Evolutionary conservation across 2,888 invertebrate genomes (phyloP), one percentile per base, ranked within the genome.

Genomic region (Falcaria lacertinaria): DNA sequence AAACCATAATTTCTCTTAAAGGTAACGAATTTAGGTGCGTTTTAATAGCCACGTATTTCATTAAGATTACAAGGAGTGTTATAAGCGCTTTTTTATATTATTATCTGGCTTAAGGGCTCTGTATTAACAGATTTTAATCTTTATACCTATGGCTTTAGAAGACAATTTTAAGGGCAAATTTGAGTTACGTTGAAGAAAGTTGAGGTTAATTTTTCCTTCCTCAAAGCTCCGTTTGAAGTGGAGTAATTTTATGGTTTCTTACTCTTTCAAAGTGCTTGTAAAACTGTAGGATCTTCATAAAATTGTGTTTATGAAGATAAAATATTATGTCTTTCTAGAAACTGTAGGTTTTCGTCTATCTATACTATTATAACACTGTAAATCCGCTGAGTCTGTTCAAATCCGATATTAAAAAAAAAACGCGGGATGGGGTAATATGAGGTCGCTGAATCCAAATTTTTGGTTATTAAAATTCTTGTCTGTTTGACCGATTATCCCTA

Each of bases 91-190:
- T 57, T 52, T 45, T 50, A 17, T 17, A 52, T 53, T 52, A 57
- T 52, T 45, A 52, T 52, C 47, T 48, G 47, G 43, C 47, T 53
- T 45, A 54, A 35, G 41, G 40, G 45, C 22, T 43, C 41, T n/a
- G 53, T 56, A 67, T 67, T 69, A 67, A 55, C 61, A 57, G 69
- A 65, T 69, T 63, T 56, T 63, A 62, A 70, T 68, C 71, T 64
- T 54, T 62, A 64, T 62, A 11, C 11, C 28, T 28, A 60, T 59
- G 49, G 54, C 57, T 59, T 57, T 43, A 45, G 32, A 46, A 46
- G 53, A 51, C 51, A 54, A 45, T 52, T 62, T 60, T 59, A 49
- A 59, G 52, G 50, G 44, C 33, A 38, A 52, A 53, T 42, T 54
- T 47, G 19, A 46, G 28, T 11, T 11, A 28, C 28, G 28, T 28